phyloP scores from a whole-genome alignment of 2,797 vertebrate genomes.

The Channa striata region DNA sequence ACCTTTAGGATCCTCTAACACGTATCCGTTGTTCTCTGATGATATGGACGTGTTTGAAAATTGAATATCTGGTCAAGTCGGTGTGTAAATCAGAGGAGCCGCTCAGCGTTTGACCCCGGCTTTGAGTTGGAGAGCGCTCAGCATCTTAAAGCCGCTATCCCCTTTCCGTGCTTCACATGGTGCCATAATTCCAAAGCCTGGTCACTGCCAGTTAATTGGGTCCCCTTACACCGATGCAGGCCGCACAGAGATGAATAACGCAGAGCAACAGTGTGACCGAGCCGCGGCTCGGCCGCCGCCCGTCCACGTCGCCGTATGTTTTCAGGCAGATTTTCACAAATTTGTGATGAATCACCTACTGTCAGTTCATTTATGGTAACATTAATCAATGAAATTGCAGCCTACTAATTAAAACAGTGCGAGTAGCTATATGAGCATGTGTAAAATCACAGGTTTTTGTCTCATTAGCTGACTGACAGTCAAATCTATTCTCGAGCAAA shows the following conservation, averaged over 20 bases:
- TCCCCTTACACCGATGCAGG: slow-evolving; percentile 61
- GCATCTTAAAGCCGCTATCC: slow-evolving; percentile 58
- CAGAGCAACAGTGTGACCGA: slow-evolving; percentile 23
- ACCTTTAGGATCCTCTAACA: neutral
- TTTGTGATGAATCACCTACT: slow-evolving; percentile 16
- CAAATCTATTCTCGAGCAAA: slow-evolving; percentile 21
- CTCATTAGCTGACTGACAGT: slow-evolving; percentile 1
- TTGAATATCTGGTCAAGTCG: slow-evolving; percentile 19
- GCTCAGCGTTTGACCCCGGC: slow-evolving; percentile 42
- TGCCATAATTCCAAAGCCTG: slow-evolving; percentile 64
- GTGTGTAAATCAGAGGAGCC: slow-evolving; percentile 43
- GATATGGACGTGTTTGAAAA: slow-evolving; percentile 14
- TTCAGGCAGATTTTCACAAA: slow-evolving; percentile 24
- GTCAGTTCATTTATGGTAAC: slow-evolving; percentile 20
- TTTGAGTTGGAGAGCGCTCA: slow-evolving; percentile 44
- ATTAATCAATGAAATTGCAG: slow-evolving; percentile 14
- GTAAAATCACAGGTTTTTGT: slow-evolving; percentile 26
- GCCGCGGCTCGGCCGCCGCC: slow-evolving; percentile 19
- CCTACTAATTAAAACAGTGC: slow-evolving; percentile 5
- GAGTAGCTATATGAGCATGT: slow-evolving; percentile 8
- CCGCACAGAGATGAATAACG: slow-evolving; percentile 29
- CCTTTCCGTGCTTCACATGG: slow-evolving; percentile 66
- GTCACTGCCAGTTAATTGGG: slow-evolving; percentile 50
- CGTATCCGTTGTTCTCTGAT: slow-evolving; percentile 12
- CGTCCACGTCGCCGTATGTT: slow-evolving; percentile 24